These are phyloP conservation scores for Pterobdella sp. DNA, from an alignment of 2,888 invertebrate genomes.

Conservation along the genomic window DNA sequence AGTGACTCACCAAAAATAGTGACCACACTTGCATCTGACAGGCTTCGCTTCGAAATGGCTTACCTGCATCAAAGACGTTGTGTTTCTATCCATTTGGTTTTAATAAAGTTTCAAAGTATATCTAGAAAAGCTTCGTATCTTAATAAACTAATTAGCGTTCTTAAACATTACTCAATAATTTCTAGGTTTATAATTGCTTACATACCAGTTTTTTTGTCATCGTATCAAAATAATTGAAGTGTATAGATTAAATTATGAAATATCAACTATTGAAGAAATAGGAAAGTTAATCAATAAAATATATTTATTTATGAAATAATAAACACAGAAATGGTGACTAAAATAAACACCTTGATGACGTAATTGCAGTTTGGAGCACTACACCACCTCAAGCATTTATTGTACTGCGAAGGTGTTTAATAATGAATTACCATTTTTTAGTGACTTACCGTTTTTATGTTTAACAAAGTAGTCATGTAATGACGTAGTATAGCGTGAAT, in stretches of 20 bases:
- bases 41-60: conserved; percentile 78
- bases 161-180: too few species aligned
- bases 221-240: not conserved
- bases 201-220: too few species aligned
- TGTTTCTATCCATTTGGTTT: not conserved
- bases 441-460: too few species aligned
- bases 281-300: not conserved
- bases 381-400: conserved; percentile 90
- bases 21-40: conserved; percentile 83
- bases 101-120: too few species aligned
- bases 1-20: conserved; percentile 69
- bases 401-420: conserved; percentile 62
- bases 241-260: not conserved
- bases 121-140: too few species aligned
- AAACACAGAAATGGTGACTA: not conserved
- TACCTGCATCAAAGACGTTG: not conserved
- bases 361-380: conserved; percentile 95
- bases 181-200: too few species aligned
- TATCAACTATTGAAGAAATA: not conserved
- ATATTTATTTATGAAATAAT: not conserved
- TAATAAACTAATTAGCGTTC: too few species aligned
- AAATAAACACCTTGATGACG: conserved; percentile 58
- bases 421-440: too few species aligned
- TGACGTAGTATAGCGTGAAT: too few species aligned
- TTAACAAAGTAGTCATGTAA: too few species aligned